A percentile compares a stretch with the other conserved stretches of the same genome.
Evolutionary conservation across 2,113 vertebrate species (phyloP).

Genomic region (Pagrus major): DNA sequence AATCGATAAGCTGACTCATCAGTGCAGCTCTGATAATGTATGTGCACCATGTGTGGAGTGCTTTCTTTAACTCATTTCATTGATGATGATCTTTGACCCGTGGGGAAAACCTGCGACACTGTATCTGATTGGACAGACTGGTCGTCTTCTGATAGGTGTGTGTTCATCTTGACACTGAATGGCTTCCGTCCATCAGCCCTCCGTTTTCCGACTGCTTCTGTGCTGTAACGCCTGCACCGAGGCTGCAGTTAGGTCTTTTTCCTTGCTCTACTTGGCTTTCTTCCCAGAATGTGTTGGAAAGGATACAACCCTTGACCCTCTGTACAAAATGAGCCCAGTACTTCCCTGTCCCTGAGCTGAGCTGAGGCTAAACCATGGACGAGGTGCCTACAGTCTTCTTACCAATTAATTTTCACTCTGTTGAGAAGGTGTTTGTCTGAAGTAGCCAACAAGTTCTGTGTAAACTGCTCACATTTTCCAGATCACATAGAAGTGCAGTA

Average conservation of each 20-base stretch:
- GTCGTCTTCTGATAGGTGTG: constrained; percentile 20
- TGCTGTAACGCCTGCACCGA: constrained; percentile 48
- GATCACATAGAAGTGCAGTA: background rate
- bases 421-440: background rate
- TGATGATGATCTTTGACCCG: background rate
- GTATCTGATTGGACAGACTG: background rate
- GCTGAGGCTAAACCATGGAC: constrained; percentile 31
- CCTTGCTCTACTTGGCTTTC: constrained; percentile 75
- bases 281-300: constrained; percentile 80
- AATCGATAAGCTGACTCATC: too few species aligned
- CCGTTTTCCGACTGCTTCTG: constrained; percentile 43
- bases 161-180: constrained; percentile 32
- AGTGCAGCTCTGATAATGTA: too few species aligned
- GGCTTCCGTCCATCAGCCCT: constrained; percentile 55
- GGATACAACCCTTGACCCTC: constrained; percentile 80
- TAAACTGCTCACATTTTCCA: background rate
- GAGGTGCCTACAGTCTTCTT: constrained; percentile 33
- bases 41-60: background rate
- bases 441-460: constrained; percentile 4
- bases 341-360: constrained; percentile 59
- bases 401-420: constrained; percentile 6
- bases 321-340: constrained; percentile 62
- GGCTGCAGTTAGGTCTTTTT: constrained; percentile 59
- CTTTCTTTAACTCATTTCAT: background rate
- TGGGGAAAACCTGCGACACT: background rate